These are phyloP conservation scores for Mustela nigripes DNA, from an alignment of 2,113 vertebrate species.

Conservation along the genomic window DNA sequence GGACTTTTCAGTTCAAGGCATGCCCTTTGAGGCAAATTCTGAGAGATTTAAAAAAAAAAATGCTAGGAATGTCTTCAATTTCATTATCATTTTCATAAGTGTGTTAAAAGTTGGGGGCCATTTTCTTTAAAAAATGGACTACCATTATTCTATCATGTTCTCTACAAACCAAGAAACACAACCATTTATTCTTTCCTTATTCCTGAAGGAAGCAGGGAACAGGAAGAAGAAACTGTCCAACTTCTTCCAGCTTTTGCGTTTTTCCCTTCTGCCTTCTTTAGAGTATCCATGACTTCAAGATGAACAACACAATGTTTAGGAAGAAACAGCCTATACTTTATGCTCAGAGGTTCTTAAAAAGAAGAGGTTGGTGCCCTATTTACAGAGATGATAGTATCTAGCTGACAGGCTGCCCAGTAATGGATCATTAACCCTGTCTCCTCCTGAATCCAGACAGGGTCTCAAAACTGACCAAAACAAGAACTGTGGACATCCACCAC, in stretches of 20 bases:
- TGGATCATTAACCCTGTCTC: background rate
- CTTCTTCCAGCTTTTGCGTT: background rate
- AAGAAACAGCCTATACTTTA: background rate
- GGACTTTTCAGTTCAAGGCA: constrained; percentile 43
- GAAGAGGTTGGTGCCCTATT: background rate
- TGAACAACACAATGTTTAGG: background rate
- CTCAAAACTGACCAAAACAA: background rate
- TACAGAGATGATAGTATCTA: background rate
- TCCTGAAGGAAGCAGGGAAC: background rate
- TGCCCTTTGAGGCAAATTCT: constrained; percentile 33
- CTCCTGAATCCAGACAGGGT: background rate
- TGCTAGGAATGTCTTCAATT: background rate
- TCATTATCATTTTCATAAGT: background rate
- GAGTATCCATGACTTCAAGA: background rate
- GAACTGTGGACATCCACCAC: background rate
- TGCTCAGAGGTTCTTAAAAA: background rate
- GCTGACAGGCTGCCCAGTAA: background rate
- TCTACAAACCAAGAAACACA: background rate
- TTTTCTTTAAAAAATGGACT: constrained; percentile 30
- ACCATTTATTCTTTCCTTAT: background rate
- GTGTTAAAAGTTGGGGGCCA: background rate
- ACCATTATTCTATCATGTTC: background rate
- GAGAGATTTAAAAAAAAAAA: background rate
- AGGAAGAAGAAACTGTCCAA: background rate
- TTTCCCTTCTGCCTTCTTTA: background rate